Evolutionary conservation across 1,140 invertebrate genomes (phyloP).

Genomic region (Leptoteleia sp.): DNA sequence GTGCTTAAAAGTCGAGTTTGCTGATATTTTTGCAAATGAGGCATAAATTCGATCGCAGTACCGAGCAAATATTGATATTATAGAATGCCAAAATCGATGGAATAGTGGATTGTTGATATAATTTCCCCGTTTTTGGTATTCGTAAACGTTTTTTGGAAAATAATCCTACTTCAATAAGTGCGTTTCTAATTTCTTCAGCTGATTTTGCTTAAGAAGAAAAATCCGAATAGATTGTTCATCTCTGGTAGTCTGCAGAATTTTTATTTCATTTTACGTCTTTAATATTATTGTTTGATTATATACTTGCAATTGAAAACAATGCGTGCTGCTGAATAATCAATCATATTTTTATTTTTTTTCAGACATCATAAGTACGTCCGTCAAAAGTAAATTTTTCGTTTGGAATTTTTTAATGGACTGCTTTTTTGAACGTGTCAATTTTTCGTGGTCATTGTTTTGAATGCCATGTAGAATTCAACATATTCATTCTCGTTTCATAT

Average conservation of each 20-base stretch:
- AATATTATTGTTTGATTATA: too few relatives aligned
- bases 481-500: constrained; percentile 26
- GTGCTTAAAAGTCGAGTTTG: constrained; percentile 35
- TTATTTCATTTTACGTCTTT: too few relatives aligned
- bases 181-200: too few relatives aligned
- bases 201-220: too few relatives aligned
- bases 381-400: too few relatives aligned
- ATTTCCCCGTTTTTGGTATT: constrained; percentile 38
- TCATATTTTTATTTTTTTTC: too few relatives aligned
- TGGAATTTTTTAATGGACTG: constrained; percentile 43
- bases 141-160: constrained; percentile 18
- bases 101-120: constrained; percentile 54
- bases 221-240: too few relatives aligned
- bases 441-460: constrained; percentile 36
- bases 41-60: constrained; percentile 37
- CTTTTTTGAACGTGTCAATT: constrained; percentile 24
- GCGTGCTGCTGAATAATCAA: too few relatives aligned
- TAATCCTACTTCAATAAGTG: constrained; percentile 9
- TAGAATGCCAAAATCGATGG: constrained; percentile 53
- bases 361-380: too few relatives aligned
- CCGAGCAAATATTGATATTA: constrained; percentile 39
- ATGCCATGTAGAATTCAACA: constrained; percentile 35
- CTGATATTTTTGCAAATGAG: constrained; percentile 55
- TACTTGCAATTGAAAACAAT: too few relatives aligned
- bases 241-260: too few relatives aligned